Evolutionary conservation across 1,140 invertebrate genomes (phyloP), one percentile per base, ranked within the genome.

Genomic region (Drosophila sechellia): DNA sequence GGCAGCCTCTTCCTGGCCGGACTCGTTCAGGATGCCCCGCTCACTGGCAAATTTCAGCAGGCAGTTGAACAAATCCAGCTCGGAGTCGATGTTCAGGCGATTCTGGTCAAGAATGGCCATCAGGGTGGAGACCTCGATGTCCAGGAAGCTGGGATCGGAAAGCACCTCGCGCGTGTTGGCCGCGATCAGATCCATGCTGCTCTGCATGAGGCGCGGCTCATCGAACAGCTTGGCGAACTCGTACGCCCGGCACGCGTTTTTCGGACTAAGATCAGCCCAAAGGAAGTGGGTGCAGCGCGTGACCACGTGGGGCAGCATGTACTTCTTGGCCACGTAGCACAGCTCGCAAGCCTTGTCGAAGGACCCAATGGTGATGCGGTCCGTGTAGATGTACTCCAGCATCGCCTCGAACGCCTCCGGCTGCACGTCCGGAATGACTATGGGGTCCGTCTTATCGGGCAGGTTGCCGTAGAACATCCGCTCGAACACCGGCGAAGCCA

Each of bases 251-350:
- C 96, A 97, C 6, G 95, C 96, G 92, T 97, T 97, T 69, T 95
- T 95, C 0, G 96, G 94, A 69, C 95, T 94, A 1, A 97, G 92
- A 91, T 97, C 96, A 1, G 95, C 95, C 95, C 96, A 96, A 31
- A 97, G 92, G 90, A 95, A 97, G 60, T 95, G 94, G 0, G 96
- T 97, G 84, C 97, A 97, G 79, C 96, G 94, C 63, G 96, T 95
- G 0, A 97, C 95, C 5, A 97, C 93, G 91, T 95, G 94, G 1
- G 96, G 96, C 17, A 97, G 85, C 95, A 97, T 96, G 79, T 97
- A 97, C 79, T 97, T 97, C 80, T 97, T 97, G 12, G 96, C 96
- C 57, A 96, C 96, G 92, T 97, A 97, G 90, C 96, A 97, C 12
- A 97, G 92, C 75, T 97, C 96, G 92, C 96, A 97, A 0, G 96